Base-by-base conservation (phyloP, 53 echinoderm and acorn worm species). In the Paelopatides confundens region DNA sequence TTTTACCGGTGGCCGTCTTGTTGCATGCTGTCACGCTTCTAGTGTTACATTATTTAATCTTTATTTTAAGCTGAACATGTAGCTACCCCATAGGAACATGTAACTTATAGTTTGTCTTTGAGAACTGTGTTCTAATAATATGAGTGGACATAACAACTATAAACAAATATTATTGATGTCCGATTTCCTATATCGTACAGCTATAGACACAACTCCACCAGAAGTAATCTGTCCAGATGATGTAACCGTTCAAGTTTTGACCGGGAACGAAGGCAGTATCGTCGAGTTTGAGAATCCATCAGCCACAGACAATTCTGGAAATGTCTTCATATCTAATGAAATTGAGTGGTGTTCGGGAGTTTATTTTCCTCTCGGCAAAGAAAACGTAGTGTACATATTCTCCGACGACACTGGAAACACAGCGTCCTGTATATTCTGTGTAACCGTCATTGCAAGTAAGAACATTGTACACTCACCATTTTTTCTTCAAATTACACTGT, bases 401-500 rank as follows among this genome's bases (percentile, higher is more conserved):
- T 26, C 48, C 5, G 89, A 89, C 35, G 71, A 34, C 5, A 66
- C 84, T 14, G 85, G 85, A 28, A 89, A 89, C 26, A 58, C 43
- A 0, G 83, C 69, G 54, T 33, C 40, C 5, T 70, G 71, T 30
- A 39, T 5, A 35, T 89, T 89, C 84, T 21, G 1, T 5, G 49
- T 89, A 21, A 89, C 66, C 35, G 84, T 89, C 12, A 23, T 58
- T 6, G 84, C 69, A 71, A 63, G 89, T 89, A 82, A 69, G 39
- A 39, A 5, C n/a, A n/a, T n/a, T n/a, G n/a, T n/a, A n/a, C n/a
- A n/a, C n/a, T n/a, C n/a, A n/a, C n/a, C n/a, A n/a, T n/a, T n/a
- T n/a, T n/a, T n/a, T n/a, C n/a, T n/a, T n/a, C n/a, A n/a, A n/a
- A n/a, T n/a, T n/a, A n/a, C n/a, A n/a, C n/a, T n/a, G n/a, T n/a